Evolutionary conservation across 2,113 vertebrate genomes (phyloP).

Genomic region (Alaudala cheleensis): DNA sequence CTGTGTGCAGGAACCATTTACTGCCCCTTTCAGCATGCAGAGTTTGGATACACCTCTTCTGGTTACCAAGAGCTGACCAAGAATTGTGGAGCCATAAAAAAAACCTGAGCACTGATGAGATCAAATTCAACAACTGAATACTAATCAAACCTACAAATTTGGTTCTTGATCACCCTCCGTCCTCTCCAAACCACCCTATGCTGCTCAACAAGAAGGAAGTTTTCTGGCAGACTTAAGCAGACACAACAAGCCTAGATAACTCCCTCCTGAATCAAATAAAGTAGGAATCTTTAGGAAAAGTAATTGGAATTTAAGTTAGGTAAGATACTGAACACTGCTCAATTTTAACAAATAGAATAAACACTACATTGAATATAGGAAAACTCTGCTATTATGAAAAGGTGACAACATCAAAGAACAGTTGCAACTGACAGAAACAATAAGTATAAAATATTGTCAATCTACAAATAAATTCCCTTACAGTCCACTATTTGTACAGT

Average conservation of each 20-base stretch:
- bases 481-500: background rate
- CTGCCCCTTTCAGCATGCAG: background rate
- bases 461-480: background rate
- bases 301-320: background rate
- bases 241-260: background rate
- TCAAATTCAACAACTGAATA: background rate
- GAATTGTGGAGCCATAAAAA: background rate
- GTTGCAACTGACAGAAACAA: background rate
- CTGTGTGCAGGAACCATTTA: background rate
- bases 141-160: background rate
- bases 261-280: background rate
- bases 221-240: background rate
- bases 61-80: background rate
- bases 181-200: background rate
- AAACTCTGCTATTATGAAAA: background rate
- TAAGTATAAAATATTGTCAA: background rate
- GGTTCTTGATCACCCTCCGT: background rate
- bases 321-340: background rate
- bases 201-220: background rate
- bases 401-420: background rate
- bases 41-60: background rate
- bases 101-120: background rate
- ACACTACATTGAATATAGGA: background rate
- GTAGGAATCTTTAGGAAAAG: background rate
- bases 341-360: background rate